These are phyloP conservation scores for Eupsittula cactorum DNA, from an alignment of 2,113 vertebrate species.

Conservation along the genomic window DNA sequence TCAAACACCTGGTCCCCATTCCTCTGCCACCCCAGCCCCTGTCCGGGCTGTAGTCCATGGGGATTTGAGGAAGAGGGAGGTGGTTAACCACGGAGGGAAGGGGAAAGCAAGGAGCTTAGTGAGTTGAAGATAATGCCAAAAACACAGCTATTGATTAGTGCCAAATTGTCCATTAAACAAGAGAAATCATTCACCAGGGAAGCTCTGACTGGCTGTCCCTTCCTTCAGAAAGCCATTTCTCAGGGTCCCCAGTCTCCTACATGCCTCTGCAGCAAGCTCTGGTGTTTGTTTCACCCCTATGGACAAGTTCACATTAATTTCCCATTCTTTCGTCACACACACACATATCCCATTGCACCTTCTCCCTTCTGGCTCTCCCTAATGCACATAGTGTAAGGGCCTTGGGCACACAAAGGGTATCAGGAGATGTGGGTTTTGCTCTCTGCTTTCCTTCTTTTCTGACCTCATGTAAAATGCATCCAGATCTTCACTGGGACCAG, in stretches of 20 bases:
- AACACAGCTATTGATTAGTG: slow-evolving; percentile 10
- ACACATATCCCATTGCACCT: fast-evolving
- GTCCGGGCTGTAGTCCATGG: background rate
- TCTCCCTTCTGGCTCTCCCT: background rate
- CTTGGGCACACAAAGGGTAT: fast-evolving
- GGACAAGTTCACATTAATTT: background rate
- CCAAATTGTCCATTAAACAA: background rate
- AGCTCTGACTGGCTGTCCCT: background rate
- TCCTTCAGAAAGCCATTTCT: background rate
- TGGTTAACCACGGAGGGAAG: slow-evolving; percentile 14
- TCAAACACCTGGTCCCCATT: background rate
- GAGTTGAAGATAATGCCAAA: background rate
- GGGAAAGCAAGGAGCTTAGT: background rate
- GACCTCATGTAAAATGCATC: background rate
- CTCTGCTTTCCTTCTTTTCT: background rate
- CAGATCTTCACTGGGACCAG: background rate
- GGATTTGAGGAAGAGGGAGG: background rate
- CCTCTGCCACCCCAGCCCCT: background rate
- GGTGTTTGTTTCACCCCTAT: background rate
- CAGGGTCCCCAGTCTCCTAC: background rate
- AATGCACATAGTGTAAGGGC: fast-evolving
- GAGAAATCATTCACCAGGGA: background rate
- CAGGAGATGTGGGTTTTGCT: background rate
- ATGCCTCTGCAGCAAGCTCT: background rate
- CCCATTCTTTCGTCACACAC: background rate